Base-by-base conservation (phyloP, 2,797 vertebrate genomes). In the Gallinago nigripennis region DNA sequence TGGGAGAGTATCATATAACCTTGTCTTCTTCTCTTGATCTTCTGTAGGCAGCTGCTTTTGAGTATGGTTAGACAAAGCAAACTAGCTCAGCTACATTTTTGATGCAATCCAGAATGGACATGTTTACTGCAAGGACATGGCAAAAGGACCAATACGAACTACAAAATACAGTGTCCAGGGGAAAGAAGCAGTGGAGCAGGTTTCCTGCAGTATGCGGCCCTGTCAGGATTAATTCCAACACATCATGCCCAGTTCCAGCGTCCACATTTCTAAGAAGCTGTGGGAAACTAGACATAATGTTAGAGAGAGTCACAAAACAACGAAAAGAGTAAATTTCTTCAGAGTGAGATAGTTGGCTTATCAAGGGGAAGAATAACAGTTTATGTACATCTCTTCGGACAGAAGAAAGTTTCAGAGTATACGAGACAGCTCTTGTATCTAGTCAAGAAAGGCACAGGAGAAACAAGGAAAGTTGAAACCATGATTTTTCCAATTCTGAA, bases 1-100 rank as follows among this genome's bases (percentile, higher is more conserved):
- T 87, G 11, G 6, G 83, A 90, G 64, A 86, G 28, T 80, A 92
- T 92, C 83, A 80, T 12, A 90, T 87, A 88, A 86, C 53, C 23
- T 54, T 35, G 48, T 90, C 19, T 60, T 89, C 54, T 60, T 80
- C 63, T 80, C 68, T 61, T 68, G 75, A 79, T 79, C 51, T 82
- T 94, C 75, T 70, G 58, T 28, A 86, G 63, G n/a, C 63, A 90
- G 68, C 60, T 83, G 75, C 69, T 91, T 71, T 78, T 61, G 48
- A 75, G 39, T 35, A 57, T 8, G 10, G 43, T 56, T 77, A 66
- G 48, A 51, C 79, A 88, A 92, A 86, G 46, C 33, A 88, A 79
- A 54, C 31, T 63, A 90, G 24, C 41, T 76, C 54, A 73, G 70
- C 63, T 73, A 58, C 70, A 24, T 61, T 80, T 85, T 77, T 77